Evolutionary conservation across 2,113 vertebrate genomes (phyloP), one percentile per base, ranked within the genome.

Genomic region (Pteronura brasiliensis): DNA sequence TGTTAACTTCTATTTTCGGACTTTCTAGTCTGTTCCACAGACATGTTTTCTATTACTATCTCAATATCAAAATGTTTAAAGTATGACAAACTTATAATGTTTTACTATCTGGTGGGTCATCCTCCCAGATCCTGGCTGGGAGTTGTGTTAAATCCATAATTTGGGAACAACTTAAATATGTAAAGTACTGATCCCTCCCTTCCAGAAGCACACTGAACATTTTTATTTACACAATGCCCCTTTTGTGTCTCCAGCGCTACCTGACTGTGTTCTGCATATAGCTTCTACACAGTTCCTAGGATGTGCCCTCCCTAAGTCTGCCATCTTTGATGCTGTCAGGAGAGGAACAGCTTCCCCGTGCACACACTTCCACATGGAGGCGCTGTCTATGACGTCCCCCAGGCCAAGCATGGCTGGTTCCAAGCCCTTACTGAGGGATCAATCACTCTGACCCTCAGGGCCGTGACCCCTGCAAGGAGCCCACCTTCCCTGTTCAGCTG

Each of bases 351-450:
- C 39, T 52, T 44, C 44, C 44, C 44, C 15, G 2, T 25, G 44
- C 34, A 8, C 31, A 57, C 49, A 39, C 7, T 67, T 44, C 4
- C 4, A 1, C 21, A 0, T 0, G 4, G 0, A 14, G 49, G 42
- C 4, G 1, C 79, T 23, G 29, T 79, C 47, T 59, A 34, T 44
- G 13, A 31, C 3, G 9, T 29, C 36, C 42, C 29, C 23, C 0
- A 15, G n/a, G 31, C 17, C 29, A 11, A 39, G 82, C 21, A 31
- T 6, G 4, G 39, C 36, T 74, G 34, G 57, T 47, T 42, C 59
- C 34, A 49, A 89, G 74, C 39, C 23, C n/a, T 7, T 1, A 1
- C 36, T 7, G 61, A 57, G 39, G 0, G 44, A 12, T 52, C 27
- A n/a, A 12, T 52, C 27, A n/a, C 20, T 59, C 59, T 18, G 13